These are phyloP conservation scores for Eumacrocentrus americanus DNA, from an alignment of 2,888 invertebrate species.

Conservation along the genomic window DNA sequence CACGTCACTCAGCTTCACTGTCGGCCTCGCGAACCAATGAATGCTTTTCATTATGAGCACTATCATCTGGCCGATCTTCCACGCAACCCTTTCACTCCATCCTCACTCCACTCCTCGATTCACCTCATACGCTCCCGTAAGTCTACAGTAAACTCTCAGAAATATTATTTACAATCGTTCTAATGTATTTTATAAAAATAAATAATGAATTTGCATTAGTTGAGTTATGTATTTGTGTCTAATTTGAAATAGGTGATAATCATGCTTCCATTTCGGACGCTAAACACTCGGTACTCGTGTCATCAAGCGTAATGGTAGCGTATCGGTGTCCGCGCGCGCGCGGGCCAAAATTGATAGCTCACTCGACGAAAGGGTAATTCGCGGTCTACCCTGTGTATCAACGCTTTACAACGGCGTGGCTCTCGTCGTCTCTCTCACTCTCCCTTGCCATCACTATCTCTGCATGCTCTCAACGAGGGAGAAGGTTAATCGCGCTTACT, in stretches of 20 bases:
- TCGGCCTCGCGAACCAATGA: constrained; percentile 54
- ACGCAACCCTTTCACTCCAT: constrained; percentile 32
- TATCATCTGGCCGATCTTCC: constrained; percentile 54
- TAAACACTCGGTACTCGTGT: constrained; percentile 15
- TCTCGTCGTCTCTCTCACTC: constrained; percentile 13
- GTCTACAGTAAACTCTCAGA: background rate
- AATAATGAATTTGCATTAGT: background rate
- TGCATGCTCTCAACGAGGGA: constrained; percentile 31
- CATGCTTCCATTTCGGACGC: background rate
- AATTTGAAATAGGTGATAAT: background rate
- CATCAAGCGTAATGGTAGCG: constrained; percentile 29
- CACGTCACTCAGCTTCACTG: constrained; percentile 60
- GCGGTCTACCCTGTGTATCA: constrained; percentile 37
- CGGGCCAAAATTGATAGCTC: constrained; percentile 51
- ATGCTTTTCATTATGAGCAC: constrained; percentile 60
- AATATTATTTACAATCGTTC: too few relatives aligned
- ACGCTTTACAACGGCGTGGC: constrained; percentile 24
- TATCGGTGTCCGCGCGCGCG: constrained; percentile 45
- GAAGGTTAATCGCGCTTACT: constrained; percentile 46
- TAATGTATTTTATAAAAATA: too few relatives aligned
- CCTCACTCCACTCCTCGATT: too few relatives aligned
- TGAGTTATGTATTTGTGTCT: background rate
- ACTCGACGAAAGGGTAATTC: constrained; percentile 55
- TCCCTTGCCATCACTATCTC: constrained; percentile 8
- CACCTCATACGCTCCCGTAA: constrained; percentile 3